A percentile compares a stretch with the other conserved stretches of the same genome.
Evolutionary conservation across 2,888 invertebrate genomes (phyloP).

Genomic region (Troilus luridus): DNA sequence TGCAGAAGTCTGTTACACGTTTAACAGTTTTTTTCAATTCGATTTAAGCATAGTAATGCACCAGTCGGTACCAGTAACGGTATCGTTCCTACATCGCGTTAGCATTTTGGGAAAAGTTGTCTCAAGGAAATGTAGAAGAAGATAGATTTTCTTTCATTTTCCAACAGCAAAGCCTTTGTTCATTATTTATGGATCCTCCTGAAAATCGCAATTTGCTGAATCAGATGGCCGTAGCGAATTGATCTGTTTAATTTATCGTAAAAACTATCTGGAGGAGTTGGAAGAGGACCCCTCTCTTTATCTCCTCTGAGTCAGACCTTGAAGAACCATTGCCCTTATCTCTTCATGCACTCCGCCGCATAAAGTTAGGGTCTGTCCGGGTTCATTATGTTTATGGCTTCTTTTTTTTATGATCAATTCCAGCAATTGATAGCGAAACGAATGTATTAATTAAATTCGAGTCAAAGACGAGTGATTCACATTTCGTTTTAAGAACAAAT

Average conservation of each 20-base stretch:
- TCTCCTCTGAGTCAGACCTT: slow-evolving; percentile 6
- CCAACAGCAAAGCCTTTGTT: not conserved
- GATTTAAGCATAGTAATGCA: too few species aligned
- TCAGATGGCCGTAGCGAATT: slow-evolving; percentile 45
- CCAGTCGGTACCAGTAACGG: too few species aligned
- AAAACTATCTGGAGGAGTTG: not conserved
- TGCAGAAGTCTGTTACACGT: too few species aligned
- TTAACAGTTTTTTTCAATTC: too few species aligned
- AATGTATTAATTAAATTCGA: not conserved
- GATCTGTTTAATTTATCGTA: slow-evolving; percentile 52
- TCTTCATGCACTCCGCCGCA: not conserved
- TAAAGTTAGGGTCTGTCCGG: not conserved
- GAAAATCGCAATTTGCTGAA: slow-evolving; percentile 53
- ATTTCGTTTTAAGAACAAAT: too few species aligned
- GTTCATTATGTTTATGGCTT: not conserved
- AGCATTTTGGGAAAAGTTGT: not conserved
- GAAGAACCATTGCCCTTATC: slow-evolving; percentile 18
- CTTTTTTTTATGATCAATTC: not conserved
- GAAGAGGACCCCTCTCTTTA: slow-evolving; percentile 2
- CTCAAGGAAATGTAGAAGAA: slow-evolving; percentile 24
- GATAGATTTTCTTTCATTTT: too few species aligned
- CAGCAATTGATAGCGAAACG: not conserved
- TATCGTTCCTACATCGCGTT: not conserved
- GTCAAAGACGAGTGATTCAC: not conserved
- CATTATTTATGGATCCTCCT: slow-evolving; percentile 44